Conservation (phyloP, 2,888 invertebrate species). For the Hylaea fasciaria region DNA sequence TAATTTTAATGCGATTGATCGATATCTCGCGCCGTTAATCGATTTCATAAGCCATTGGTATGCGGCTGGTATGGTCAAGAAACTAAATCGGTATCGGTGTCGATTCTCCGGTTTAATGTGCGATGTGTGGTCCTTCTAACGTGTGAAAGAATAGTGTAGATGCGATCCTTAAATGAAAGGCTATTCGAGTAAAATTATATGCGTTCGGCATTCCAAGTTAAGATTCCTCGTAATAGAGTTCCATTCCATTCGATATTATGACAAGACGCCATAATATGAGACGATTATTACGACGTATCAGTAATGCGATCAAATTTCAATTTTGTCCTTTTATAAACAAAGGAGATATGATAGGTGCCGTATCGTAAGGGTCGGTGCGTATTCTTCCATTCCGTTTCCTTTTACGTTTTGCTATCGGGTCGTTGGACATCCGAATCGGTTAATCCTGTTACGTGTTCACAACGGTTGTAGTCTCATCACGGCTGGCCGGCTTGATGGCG, state of each 20-base stretch:
- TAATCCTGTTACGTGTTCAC: constrained; percentile 35
- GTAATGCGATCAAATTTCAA: constrained; percentile 57
- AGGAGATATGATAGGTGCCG: constrained; percentile 36
- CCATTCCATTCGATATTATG: constrained; percentile 61
- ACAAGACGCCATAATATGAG: constrained; percentile 67
- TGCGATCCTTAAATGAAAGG: constrained; percentile 45
- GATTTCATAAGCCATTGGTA: constrained; percentile 65
- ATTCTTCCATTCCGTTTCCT: constrained; percentile 29
- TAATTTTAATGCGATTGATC: constrained; percentile 64
- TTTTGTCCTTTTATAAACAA: constrained; percentile 57
- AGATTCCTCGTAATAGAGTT: constrained; percentile 46
- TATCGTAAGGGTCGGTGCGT: constrained; percentile 36
- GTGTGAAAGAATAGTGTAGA: constrained; percentile 57
- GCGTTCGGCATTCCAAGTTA: constrained; percentile 13
- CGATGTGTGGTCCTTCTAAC: constrained; percentile 71
- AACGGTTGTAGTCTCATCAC: constrained; percentile 33
- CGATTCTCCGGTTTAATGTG: constrained; percentile 58
- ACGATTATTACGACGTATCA: constrained; percentile 66
- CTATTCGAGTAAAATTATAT: constrained; percentile 27
- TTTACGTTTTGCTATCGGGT: constrained; percentile 27
- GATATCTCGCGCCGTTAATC: constrained; percentile 64
- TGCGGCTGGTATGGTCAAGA: constrained; percentile 57
- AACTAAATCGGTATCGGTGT: constrained; percentile 61
- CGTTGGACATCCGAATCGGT: constrained; percentile 28
- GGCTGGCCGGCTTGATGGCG: constrained; percentile 48